Conservation (phyloP, 2,113 vertebrate species). For the Panthera tigris region DNA sequence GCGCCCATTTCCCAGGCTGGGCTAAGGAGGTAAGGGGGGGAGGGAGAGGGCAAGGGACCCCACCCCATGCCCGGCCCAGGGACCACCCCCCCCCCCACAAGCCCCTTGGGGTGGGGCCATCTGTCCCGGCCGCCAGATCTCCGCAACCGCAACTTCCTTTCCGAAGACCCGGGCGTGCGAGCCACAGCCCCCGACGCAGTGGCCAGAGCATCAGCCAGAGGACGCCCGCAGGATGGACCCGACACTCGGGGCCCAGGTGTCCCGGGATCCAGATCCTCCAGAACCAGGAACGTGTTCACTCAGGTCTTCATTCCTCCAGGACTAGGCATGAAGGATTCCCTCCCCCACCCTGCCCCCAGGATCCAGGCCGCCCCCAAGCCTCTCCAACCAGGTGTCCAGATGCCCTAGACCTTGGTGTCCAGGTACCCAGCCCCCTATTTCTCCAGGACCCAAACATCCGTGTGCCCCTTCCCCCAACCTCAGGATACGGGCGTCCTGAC, state of each 20-base stretch:
- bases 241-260: slow-evolving; percentile 12
- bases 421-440: neutral
- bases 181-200: neutral
- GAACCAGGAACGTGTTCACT: neutral
- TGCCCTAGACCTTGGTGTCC: neutral
- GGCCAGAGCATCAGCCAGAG: neutral
- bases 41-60: neutral
- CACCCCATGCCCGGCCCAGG: neutral
- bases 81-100: neutral
- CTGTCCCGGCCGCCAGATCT: neutral
- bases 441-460: neutral
- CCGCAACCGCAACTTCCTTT: slow-evolving; percentile 32
- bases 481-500: neutral
- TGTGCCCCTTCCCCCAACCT: neutral
- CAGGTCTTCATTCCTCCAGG: neutral
- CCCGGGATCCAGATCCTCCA: neutral
- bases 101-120: neutral
- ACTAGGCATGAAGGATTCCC: neutral
- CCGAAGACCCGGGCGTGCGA: neutral
- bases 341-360: too few species aligned
- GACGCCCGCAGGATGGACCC: neutral
- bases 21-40: neutral
- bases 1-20: neutral
- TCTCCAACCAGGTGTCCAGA: neutral
- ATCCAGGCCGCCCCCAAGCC: neutral